Evolutionary conservation across 2,888 invertebrate genomes (phyloP), one percentile per base, ranked within the genome.

Genomic region (Andrena marginata): DNA sequence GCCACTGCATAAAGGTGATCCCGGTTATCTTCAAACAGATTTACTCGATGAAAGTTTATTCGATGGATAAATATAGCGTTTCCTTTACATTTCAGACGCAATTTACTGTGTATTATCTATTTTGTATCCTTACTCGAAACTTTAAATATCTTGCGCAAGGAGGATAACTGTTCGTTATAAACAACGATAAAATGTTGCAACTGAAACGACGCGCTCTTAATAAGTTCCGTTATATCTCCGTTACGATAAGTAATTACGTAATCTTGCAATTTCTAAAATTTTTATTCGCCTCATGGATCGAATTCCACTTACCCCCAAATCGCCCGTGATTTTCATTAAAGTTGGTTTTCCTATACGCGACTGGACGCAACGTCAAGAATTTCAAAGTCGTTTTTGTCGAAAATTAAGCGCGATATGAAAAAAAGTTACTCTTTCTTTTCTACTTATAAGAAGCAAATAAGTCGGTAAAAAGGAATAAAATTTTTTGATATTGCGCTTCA

Each of bases 221-320:
- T 48, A 6, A 2, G 54, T 13, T 26, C 23, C 0, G 16, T 42
- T 31, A 2, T 13, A 20, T 31, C 49, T 56, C 10, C 2, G 2
- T 7, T 16, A 16, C 26, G 48, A 42, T 35, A 33, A 33, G 0
- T 16, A 16, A 16, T 23, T 16, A 10, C 23, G 33, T 26, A 29
- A 75, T 35, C 16, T 64, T 29, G 7, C 54, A 56, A 48, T 48
- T 76, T 49, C 8, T 48, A 8, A 71, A 67, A 63, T 59, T 75
- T 62, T 8, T 13, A 35, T 59, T 59, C 54, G 13, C 51, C 62
- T 26, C 26, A n/a, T 60, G 23, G 23, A 23, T 23, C 23, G 23
- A 23, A 23, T 23, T 23, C 23, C 23, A 23, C 23, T 23, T 23
- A 23, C 23, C 23, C 23, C 23, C 23, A 23, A 23, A 23, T 23